A percentile compares a stretch with the other conserved stretches of the same genome.
phyloP scores from a whole-genome alignment of 1,140 invertebrate species.

The Acromyrmex heyeri region DNA sequence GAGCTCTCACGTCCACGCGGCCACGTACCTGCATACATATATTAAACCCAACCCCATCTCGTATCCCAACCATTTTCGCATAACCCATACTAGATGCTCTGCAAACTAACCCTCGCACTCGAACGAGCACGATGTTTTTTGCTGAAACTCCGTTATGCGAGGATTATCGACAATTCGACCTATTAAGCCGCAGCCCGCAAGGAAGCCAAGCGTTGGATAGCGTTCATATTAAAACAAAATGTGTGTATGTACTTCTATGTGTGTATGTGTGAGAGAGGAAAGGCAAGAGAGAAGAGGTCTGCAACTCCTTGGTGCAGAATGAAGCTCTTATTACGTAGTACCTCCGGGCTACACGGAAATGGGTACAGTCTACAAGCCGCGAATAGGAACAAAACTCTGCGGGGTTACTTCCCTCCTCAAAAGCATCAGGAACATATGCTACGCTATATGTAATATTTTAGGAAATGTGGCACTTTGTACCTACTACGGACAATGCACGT shows the following conservation, averaged over 20 bases:
- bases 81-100: slow-evolving; percentile 21
- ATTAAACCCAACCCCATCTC: slow-evolving; percentile 1
- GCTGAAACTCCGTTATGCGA: slow-evolving; percentile 70
- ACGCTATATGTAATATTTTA: slow-evolving; percentile 56
- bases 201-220: slow-evolving; percentile 61
- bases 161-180: slow-evolving; percentile 77
- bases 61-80: neutral
- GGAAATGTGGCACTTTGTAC: slow-evolving; percentile 24
- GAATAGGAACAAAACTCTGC: slow-evolving; percentile 68
- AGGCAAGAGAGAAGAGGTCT: neutral
- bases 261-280: neutral
- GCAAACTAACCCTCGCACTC: slow-evolving; percentile 30
- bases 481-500: neutral
- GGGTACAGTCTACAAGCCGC: slow-evolving; percentile 55
- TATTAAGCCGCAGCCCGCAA: slow-evolving; percentile 65
- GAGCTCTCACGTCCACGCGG: neutral
- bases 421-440: slow-evolving; percentile 52
- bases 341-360: slow-evolving; percentile 66
- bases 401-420: slow-evolving; percentile 46
- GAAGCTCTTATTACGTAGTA: slow-evolving; percentile 70
- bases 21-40: slow-evolving; percentile 14
- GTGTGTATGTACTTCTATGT: neutral
- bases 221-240: slow-evolving; percentile 69
- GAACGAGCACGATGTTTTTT: slow-evolving; percentile 52
- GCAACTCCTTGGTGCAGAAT: slow-evolving; percentile 65